Percentiles rank a stretch among this genome's conserved stretches.
phyloP scores from a whole-genome alignment of 2,888 invertebrate genomes.

The Xylocampa areola region DNA sequence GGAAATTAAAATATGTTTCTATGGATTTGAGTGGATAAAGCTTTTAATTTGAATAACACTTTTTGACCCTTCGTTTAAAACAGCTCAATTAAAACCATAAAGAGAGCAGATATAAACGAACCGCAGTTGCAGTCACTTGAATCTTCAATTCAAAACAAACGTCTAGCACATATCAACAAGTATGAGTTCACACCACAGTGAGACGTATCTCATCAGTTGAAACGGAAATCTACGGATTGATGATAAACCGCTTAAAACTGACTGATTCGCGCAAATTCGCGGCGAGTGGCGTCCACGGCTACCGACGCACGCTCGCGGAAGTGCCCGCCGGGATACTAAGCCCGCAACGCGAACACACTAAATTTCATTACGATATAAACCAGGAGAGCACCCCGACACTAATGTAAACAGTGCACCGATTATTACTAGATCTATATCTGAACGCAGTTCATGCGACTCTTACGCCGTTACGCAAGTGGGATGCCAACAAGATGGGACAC shows the following conservation, averaged over 20 bases:
- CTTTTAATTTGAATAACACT: no score
- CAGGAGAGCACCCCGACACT: conserved; percentile 23
- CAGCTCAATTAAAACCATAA: no score
- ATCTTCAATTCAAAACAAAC: neutral
- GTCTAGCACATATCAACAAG: neutral
- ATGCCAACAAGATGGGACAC: conserved; percentile 73
- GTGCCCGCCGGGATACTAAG: conserved; percentile 62
- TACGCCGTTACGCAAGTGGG: conserved; percentile 56
- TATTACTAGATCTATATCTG: conserved; percentile 44
- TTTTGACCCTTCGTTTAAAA: no score
- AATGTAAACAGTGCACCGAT: conserved; percentile 26
- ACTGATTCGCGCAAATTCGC: conserved; percentile 2
- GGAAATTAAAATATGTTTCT: no score
- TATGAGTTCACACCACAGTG: neutral
- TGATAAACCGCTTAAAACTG: neutral
- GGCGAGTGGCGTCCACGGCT: conserved; percentile 2
- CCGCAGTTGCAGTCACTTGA: neutral
- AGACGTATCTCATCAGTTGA: neutral
- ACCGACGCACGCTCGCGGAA: conserved; percentile 61
- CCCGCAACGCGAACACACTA: conserved; percentile 44
- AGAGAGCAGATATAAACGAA: neutral
- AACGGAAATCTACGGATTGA: neutral
- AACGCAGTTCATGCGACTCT: conserved; percentile 14
- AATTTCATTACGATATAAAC: conserved; percentile 61
- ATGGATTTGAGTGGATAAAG: no score